A percentile compares a stretch with the other conserved stretches of the same genome.
phyloP scores from a whole-genome alignment of 2,888 invertebrate genomes.

The Abrostola triplasia region DNA sequence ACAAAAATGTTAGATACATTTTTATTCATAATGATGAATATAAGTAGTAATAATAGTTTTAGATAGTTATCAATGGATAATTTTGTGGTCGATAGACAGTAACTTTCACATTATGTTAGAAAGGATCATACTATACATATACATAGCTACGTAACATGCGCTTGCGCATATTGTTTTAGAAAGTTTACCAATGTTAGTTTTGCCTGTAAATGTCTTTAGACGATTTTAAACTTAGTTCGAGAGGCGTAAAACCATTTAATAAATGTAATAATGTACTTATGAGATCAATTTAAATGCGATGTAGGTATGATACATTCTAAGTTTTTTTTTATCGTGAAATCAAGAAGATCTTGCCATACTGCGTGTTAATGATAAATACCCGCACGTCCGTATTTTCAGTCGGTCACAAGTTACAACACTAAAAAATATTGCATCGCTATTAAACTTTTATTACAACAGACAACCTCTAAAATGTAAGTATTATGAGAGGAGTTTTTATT shows the following conservation, averaged over 20 bases:
- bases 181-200: constrained; percentile 30
- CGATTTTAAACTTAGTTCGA: not conserved
- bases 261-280: too few species aligned
- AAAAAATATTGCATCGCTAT: not conserved
- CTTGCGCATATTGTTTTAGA: constrained; percentile 34
- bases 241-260: not conserved
- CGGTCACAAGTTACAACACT: not conserved
- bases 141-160: constrained; percentile 20
- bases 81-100: constrained; percentile 2
- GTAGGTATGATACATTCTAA: too few species aligned
- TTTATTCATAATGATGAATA: not conserved
- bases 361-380: too few species aligned
- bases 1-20: not conserved
- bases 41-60: constrained; percentile 7
- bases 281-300: too few species aligned
- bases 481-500: not conserved
- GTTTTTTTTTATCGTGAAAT: not conserved
- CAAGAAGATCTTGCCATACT: too few species aligned
- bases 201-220: not conserved
- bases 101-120: constrained; percentile 50
- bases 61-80: constrained; percentile 5
- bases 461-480: constrained; percentile 1
- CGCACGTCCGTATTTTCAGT: not conserved
- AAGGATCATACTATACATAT: constrained; percentile 34
- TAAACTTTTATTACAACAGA: constrained; percentile 3